Base-by-base conservation (phyloP, 2,797 vertebrate species). In the Arctocebus calabarensis region DNA sequence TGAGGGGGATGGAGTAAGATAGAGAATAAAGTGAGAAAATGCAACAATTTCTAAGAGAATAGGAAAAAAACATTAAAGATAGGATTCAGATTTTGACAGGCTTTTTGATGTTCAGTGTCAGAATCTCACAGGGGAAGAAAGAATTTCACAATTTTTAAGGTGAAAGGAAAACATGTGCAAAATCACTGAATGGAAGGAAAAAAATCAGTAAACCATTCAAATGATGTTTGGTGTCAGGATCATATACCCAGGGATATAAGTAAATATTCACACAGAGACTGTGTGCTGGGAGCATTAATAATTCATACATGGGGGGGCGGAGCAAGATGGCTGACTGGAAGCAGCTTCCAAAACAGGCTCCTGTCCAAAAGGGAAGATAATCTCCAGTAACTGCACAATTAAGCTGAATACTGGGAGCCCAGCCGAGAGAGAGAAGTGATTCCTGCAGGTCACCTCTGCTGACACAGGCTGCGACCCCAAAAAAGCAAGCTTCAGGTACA, bases 221-320 rank as follows among this genome's bases (percentile, higher is more conserved):
- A 96, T 84, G 64, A 91, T 96, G 74, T 96, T 96, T 95, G 68
- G 96, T 97, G 87, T 97, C 92, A 97, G 96, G 74, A 96, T 94
- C 95, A 94, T 74, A 88, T 96, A 78, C 27, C 61, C 84, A 93
- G 84, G 92, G 90, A 94, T 96, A 94, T 96, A 94, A 94, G 96
- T 94, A 97, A 97, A 96, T 97, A 95, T 92, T 95, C 90, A 94
- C 96, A 96, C 68, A 90, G 77, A 95, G 81, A 96, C 90, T 86
- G 34, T 92, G 88, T 81, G 61, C 78, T 94, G 74, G 73, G 64
- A 93, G 82, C 74, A 96, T 97, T 96, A 96, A 97, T 96, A 97
- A 97, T 96, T 96, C 73, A 97, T 96, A 91, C 64, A 71, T 19
- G 81, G 74, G 62, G 93, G n/a, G n/a, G n/a, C n/a, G n/a, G n/a